Conservation (phyloP, 2,797 vertebrate genomes). For the Takifugu ocellatus region DNA sequence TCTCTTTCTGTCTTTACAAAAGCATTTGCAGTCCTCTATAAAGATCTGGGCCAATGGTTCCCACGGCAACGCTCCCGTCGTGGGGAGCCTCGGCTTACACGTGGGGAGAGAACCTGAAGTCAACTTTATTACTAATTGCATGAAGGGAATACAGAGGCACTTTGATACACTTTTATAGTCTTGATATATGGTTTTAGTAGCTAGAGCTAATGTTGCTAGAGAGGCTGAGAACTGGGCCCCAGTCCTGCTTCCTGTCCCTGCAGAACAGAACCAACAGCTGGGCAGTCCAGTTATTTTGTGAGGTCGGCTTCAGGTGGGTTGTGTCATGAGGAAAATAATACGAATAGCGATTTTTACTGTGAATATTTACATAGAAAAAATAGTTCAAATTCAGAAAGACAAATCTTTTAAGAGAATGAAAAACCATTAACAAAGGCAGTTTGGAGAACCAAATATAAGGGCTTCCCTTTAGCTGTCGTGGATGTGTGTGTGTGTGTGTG, state of each 20-base stretch:
- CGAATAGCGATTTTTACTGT: conserved; percentile 55
- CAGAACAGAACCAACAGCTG: conserved; percentile 72
- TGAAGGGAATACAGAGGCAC: conserved; percentile 80
- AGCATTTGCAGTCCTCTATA: conserved; percentile 70
- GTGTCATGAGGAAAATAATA: conserved; percentile 60
- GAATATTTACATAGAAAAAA: conserved; percentile 66
- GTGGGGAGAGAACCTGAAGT: conserved; percentile 76
- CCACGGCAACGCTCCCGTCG: conserved; percentile 53
- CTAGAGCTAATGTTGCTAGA: conserved; percentile 65
- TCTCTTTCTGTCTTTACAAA: conserved; percentile 67
- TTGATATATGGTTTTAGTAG: conserved; percentile 66
- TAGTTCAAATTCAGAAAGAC: conserved; percentile 65
- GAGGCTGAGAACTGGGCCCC: conserved; percentile 52
- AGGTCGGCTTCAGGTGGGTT: conserved; percentile 64
- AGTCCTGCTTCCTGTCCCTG: conserved; percentile 69
- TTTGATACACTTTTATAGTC: conserved; percentile 72
- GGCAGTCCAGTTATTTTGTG: conserved; percentile 84
- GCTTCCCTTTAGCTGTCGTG: conserved; percentile 66
- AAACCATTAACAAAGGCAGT: conserved; percentile 71
- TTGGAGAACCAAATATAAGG: conserved; percentile 72
- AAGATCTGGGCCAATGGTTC: conserved; percentile 70
- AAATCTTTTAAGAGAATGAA: conserved; percentile 69
- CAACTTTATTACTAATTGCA: conserved; percentile 72
- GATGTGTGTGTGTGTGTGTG: conserved; percentile 7
- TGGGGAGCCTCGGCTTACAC: conserved; percentile 70